Conservation (phyloP, 2,797 vertebrate genomes). For the Schizopygopsis pylzovi region DNA sequence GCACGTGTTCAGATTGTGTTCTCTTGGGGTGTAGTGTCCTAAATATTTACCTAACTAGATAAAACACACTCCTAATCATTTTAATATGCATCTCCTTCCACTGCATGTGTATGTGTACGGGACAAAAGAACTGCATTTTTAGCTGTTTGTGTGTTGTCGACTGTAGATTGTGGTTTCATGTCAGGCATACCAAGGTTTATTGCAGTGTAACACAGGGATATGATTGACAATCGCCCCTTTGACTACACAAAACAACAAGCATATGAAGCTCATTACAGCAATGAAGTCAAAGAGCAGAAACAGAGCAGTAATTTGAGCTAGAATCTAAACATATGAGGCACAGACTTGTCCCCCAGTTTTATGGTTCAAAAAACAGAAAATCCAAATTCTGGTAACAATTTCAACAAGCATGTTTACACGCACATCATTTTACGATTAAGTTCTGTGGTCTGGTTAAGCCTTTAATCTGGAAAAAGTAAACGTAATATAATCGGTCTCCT, state of each 20-base stretch:
- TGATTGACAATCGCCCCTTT: slow-evolving; percentile 35
- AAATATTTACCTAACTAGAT: slow-evolving; percentile 36
- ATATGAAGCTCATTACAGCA: slow-evolving; percentile 50
- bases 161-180: slow-evolving; percentile 28
- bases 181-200: slow-evolving; percentile 35
- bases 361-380: slow-evolving; percentile 54
- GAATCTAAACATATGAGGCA: slow-evolving; percentile 49
- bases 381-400: slow-evolving; percentile 43
- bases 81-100: slow-evolving; percentile 8
- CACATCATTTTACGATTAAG: slow-evolving; percentile 11
- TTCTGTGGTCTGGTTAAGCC: neutral
- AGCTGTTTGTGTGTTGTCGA: neutral
- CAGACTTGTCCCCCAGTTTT: slow-evolving; percentile 47
- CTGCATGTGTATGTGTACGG: neutral
- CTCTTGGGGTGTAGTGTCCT: slow-evolving; percentile 18
- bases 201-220: slow-evolving; percentile 24
- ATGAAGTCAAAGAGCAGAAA: slow-evolving; percentile 50
- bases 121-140: neutral
- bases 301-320: slow-evolving; percentile 47
- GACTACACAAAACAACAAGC: slow-evolving; percentile 34
- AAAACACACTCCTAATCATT: slow-evolving; percentile 24
- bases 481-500: neutral
- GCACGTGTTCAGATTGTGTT: slow-evolving; percentile 26
- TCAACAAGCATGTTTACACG: slow-evolving; percentile 6
- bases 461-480: slow-evolving; percentile 11